Base-by-base conservation (phyloP, 2,888 invertebrate species). In the Epinotia nisella region DNA sequence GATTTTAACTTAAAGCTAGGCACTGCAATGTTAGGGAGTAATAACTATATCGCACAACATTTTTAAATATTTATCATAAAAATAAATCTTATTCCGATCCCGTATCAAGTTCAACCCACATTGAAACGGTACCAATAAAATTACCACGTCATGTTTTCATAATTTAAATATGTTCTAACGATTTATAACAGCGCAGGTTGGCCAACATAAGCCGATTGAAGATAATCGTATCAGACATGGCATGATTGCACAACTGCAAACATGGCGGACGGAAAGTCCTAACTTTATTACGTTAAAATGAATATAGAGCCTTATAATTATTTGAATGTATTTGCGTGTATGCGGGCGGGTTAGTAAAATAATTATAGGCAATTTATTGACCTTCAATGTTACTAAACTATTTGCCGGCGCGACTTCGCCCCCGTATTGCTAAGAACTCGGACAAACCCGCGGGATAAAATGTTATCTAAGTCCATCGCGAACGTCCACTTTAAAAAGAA, bases 221-320 rank as follows among this genome's bases (percentile, higher is more conserved):
- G 73, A 73, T 73, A 73, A 73, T 73, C 73, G 41, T 45, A 69
- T 69, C 73, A 39, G 69, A 73, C 69, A 69, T 69, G 73, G 62
- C 73, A 73, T 62, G 55, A 58, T 73, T 73, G 68, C 69, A 64
- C 56, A 69, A 62, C 62, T 45, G 51, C 62, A 64, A 68, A 68
- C 73, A 29, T 64, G 29, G 29, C 62, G 51, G 58, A 51, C 56
- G 9, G 64, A 73, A 73, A 45, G 68, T 24, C 64, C 41, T 64
- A 73, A 58, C 62, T 24, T 49, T 39, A 13, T 35, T 0, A 24
- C 17, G 17, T 11, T 17, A 24, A 45, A 58, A 49, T 24, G 24
- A 13, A 72, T 35, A 62, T 72, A 45, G n/a, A 15, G 35, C 61
- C 35, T 62, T 72, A 41, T 21, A 15, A 19, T 62, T 13, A 17